Percentiles rank a stretch among this genome's conserved stretches.
These are phyloP conservation scores for Exephanes ischioxanthus DNA, from an alignment of 2,888 invertebrate genomes.

Conservation along the genomic window DNA sequence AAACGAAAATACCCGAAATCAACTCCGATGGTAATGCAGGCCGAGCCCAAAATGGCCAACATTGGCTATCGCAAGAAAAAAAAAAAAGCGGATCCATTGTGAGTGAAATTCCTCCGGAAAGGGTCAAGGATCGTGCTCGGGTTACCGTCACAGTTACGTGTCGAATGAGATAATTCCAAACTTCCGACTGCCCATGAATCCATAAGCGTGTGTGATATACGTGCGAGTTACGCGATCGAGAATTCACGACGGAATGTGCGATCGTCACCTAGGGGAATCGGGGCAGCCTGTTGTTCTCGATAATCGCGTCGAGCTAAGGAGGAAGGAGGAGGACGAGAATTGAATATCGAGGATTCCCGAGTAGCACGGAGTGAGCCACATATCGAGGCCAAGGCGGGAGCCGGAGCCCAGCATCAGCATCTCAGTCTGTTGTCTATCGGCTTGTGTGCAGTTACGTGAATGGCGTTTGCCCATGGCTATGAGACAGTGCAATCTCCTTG, in stretches of 20 bases:
- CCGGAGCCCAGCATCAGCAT: background rate
- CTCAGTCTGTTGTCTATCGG: conserved; percentile 27
- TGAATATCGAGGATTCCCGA: conserved; percentile 64
- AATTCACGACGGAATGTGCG: conserved; percentile 58
- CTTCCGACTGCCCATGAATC: background rate
- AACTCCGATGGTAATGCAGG: too few relatives aligned
- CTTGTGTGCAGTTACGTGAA: conserved; percentile 53
- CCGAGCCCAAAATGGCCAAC: too few relatives aligned
- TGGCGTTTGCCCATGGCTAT: conserved; percentile 60
- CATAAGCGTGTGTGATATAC: background rate
- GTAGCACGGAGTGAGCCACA: conserved; percentile 38
- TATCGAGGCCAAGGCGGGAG: conserved; percentile 9
- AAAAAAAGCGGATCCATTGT: background rate
- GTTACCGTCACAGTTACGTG: background rate
- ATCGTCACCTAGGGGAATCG: conserved; percentile 60
- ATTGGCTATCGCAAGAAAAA: background rate
- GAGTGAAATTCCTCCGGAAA: too few relatives aligned
- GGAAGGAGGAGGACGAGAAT: conserved; percentile 57
- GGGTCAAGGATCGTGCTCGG: background rate
- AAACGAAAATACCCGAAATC: background rate
- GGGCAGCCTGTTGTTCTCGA: conserved; percentile 48
- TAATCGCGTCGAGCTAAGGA: conserved; percentile 57
- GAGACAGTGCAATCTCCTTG: conserved; percentile 61
- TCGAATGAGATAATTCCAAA: conserved; percentile 16
- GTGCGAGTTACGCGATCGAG: conserved; percentile 29